Conservation (phyloP, 2,888 invertebrate genomes). For the Bedellia somnulentella region DNA sequence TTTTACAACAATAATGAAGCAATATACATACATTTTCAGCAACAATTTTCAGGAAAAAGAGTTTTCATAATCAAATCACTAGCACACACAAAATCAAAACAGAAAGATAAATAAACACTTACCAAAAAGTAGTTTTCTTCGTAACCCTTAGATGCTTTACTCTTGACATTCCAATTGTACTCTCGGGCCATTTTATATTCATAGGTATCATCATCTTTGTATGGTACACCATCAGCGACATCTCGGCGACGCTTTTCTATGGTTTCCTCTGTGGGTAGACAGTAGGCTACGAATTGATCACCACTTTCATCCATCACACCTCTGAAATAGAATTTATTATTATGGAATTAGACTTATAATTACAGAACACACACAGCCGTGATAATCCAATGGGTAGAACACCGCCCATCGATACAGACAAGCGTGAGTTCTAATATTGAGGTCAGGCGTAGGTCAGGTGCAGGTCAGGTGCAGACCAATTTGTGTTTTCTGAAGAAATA, state of each 20-base stretch:
- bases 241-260: constrained; percentile 86
- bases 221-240: constrained; percentile 71
- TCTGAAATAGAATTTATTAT: constrained; percentile 44
- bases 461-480: no score
- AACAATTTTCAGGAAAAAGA: no score
- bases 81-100: no score
- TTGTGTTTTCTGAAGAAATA: no score
- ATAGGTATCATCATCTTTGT: constrained; percentile 89
- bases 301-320: constrained; percentile 99
- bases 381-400: no score
- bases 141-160: constrained; percentile 91
- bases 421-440: no score
- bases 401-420: no score
- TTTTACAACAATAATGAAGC: no score
- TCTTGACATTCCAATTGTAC: constrained; percentile 99
- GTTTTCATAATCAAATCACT: no score
- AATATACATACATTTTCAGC: no score
- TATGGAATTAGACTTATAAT: background rate
- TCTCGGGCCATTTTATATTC: constrained; percentile 97
- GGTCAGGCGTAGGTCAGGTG: no score
- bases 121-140: constrained; percentile 97
- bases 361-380: background rate
- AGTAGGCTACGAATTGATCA: constrained; percentile 98
- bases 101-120: constrained; percentile 15
- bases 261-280: constrained; percentile 92